Evolutionary conservation across 2,797 vertebrate species (phyloP), one percentile per base, ranked within the genome.

Genomic region (Brachyalestes nurse): DNA sequence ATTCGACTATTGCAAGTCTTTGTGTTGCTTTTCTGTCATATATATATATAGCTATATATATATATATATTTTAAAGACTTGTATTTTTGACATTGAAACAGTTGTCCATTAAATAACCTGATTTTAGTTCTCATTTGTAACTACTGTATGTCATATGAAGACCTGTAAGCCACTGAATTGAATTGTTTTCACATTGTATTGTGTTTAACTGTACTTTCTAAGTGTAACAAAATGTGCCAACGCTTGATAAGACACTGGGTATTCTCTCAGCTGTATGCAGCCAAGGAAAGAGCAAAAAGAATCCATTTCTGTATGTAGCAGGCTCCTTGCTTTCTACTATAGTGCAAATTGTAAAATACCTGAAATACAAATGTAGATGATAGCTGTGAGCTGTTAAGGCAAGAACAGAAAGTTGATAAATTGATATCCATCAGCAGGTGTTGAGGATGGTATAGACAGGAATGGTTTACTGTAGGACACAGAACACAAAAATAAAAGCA

Each of bases 31-130:
- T 42, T 72, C 10, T 42, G 10, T 67, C 57, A 7, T 73, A 40
- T 58, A 58, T 34, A 7, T 73, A 40, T 58, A 58, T 34, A 73
- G 19, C 78, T 83, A 47, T 14, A 51, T 47, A 61, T 91, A 89
- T 93, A 93, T 4, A 42, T 45, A 45, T 94, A 93, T 93, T 94
- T 89, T 86, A 89, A 87, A 89, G 88, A 66, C 74, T 76, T 91
- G 89, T 94, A 93, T 94, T 94, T 94, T 94, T 89, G 91, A 64
- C 65, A 78, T 67, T 66, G 38, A 62, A 80, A 78, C 40, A 4
- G 49, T 72, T 57, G 89, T 91, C 74, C 87, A 94, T 92, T 94
- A 93, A 93, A 88, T 16, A 83, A 91, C 70, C 85, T 90, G 87
- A 92, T 93, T 93, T 91, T 80, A 89, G 88, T 90, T 69, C 9